Base-by-base conservation (phyloP, 2,888 invertebrate species). In the Augochlorella aurata region DNA sequence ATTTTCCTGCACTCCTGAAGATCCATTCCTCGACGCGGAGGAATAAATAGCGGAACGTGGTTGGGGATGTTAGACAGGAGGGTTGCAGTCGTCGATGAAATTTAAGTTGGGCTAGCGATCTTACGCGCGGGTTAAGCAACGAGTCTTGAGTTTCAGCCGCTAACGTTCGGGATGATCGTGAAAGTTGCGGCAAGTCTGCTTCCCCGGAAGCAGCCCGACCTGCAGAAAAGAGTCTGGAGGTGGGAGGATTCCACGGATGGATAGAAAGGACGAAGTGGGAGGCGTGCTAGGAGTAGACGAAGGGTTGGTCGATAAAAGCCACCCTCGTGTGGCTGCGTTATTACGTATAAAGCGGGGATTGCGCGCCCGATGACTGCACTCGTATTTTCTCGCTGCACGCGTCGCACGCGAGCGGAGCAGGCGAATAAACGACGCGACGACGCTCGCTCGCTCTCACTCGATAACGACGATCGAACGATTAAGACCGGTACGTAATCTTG, bases 291-390 rank as follows among this genome's bases (percentile, higher is more conserved):
- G 79, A 82, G 79, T 58, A 80, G 79, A 80, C 83, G 87, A 82
- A 82, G 88, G 81, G 85, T 67, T 87, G 88, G 88, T 89, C 88
- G 89, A 88, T 88, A 88, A 88, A 88, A 85, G 84, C 88, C 82
- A 68, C 81, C 84, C 89, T 85, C 86, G 88, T 88, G 82, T 88
- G 88, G 88, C 82, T 87, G 84, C 88, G 88, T 88, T 89, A 88
- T 88, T 86, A 87, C 88, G 86, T 88, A 89, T 85, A 89, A 88
- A 89, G 65, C 86, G 84, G 79, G 88, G 82, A 86, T 89, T 86
- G 85, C 79, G 87, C 87, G 81, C 80, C 76, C 86, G 80, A 81
- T 84, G 81, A 82, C 89, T 86, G 82, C 83, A 71, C 77, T 58
- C 24, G 24, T 67, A 54, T 74, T 81, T 38, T 75, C 65, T 78